A percentile compares a stretch with the other conserved stretches of the same genome.
Evolutionary conservation across 2,113 vertebrate genomes (phyloP).

Genomic region (Hemiscyllium ocellatum): DNA sequence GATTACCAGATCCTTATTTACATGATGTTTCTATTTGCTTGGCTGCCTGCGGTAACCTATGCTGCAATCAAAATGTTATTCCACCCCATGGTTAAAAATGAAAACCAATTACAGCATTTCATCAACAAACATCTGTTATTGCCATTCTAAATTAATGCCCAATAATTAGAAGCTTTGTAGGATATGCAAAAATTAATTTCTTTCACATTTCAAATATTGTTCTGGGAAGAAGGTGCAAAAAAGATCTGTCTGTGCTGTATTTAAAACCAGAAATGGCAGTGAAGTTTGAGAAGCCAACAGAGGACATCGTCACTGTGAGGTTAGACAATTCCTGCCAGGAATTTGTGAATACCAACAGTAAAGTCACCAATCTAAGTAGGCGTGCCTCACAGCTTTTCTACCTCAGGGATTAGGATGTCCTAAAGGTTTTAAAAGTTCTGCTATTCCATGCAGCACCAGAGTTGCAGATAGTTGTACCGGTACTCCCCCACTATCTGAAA

Average conservation of each 20-base stretch:
- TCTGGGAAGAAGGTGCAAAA: background rate
- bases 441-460: background rate
- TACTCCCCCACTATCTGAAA: no score
- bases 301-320: background rate
- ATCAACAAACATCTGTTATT: conserved; percentile 4
- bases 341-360: background rate
- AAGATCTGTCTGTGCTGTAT: background rate
- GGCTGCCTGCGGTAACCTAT: background rate
- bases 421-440: background rate
- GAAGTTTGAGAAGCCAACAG: background rate
- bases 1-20: background rate
- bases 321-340: background rate
- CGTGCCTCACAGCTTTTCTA: background rate
- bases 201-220: background rate
- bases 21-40: background rate
- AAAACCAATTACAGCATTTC: background rate
- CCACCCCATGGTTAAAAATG: background rate
- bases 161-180: background rate
- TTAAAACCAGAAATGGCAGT: background rate
- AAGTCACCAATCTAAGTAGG: background rate
- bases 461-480: background rate
- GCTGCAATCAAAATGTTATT: background rate
- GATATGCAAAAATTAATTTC: background rate
- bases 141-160: background rate
- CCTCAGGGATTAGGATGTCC: background rate